Evolutionary conservation across 2,113 vertebrate genomes (phyloP).

Genomic region (Prolemur simus): DNA sequence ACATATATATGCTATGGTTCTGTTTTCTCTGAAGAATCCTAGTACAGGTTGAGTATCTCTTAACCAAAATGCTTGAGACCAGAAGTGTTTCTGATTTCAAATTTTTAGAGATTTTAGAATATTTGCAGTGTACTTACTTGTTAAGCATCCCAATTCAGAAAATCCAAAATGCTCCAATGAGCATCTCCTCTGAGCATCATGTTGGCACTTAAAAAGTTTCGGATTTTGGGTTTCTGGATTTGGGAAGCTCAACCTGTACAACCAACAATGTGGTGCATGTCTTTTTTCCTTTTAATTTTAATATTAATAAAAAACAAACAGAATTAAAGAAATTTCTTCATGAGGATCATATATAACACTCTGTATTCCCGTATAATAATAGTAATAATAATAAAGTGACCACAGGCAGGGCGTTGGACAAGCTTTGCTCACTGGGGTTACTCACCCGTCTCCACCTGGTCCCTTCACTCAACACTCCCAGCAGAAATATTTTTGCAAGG

Average conservation of each 20-base stretch:
- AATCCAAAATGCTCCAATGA: not conserved
- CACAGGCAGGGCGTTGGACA: not conserved
- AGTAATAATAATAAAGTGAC: not conserved
- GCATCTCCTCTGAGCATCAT: not conserved
- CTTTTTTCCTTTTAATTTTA: not conserved
- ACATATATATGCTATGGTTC: not conserved
- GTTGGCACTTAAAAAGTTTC: not conserved
- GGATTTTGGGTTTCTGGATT: not conserved
- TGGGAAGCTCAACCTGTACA: not conserved
- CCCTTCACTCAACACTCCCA: slow-evolving; percentile 46
- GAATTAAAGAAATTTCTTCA: not conserved
- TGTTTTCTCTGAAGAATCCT: too few species aligned
- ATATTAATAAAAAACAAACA: not conserved
- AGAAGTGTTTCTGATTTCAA: not conserved
- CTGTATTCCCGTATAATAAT: not conserved
- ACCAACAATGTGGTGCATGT: not conserved
- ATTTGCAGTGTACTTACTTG: not conserved
- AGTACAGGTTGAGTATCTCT: too few species aligned
- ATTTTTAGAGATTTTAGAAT: not conserved
- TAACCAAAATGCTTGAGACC: not conserved
- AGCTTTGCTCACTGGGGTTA: not conserved
- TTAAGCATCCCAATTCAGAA: not conserved
- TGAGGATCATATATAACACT: not conserved
- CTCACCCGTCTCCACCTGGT: not conserved
- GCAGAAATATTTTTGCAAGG: slow-evolving; percentile 35